A percentile compares a stretch with the other conserved stretches of the same genome.
These are phyloP conservation scores for Rana temporaria DNA, from an alignment of 2,113 vertebrate species.

Conservation along the genomic window DNA sequence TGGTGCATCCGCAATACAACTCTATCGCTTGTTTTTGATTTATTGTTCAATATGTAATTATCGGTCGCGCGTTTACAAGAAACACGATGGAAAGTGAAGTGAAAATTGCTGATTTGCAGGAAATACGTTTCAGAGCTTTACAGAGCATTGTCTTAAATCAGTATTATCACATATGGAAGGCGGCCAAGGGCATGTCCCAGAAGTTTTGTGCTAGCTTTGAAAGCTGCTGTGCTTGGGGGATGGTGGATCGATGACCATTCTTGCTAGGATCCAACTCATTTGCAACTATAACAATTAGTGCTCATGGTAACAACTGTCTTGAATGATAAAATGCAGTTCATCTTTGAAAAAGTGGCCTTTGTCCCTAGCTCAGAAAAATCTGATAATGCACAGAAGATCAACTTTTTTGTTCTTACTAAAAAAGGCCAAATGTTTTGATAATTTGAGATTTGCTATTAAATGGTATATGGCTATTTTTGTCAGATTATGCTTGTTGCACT, in stretches of 20 bases:
- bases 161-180: conserved; percentile 9
- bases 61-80: conserved; percentile 36
- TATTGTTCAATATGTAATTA: conserved; percentile 45
- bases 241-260: neutral
- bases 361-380: too few relatives aligned
- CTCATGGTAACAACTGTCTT: neutral
- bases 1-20: neutral
- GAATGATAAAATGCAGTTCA: neutral
- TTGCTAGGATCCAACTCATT: conserved; percentile 1
- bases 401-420: neutral
- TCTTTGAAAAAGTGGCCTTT: neutral
- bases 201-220: conserved; percentile 43
- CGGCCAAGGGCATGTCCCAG: conserved; percentile 38
- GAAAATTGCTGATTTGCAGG: conserved; percentile 56
- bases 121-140: conserved; percentile 39
- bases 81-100: neutral
- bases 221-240: neutral
- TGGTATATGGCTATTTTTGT: neutral
- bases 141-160: conserved; percentile 59
- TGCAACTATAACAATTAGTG: conserved; percentile 11
- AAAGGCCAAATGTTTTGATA: neutral
- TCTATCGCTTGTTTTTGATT: conserved; percentile 34
- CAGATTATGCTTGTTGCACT: neutral
- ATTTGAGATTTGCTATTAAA: neutral
- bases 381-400: neutral